Evolutionary conservation across 2,113 vertebrate genomes (phyloP), one percentile per base, ranked within the genome.

Genomic region (Eurypyga helias): DNA sequence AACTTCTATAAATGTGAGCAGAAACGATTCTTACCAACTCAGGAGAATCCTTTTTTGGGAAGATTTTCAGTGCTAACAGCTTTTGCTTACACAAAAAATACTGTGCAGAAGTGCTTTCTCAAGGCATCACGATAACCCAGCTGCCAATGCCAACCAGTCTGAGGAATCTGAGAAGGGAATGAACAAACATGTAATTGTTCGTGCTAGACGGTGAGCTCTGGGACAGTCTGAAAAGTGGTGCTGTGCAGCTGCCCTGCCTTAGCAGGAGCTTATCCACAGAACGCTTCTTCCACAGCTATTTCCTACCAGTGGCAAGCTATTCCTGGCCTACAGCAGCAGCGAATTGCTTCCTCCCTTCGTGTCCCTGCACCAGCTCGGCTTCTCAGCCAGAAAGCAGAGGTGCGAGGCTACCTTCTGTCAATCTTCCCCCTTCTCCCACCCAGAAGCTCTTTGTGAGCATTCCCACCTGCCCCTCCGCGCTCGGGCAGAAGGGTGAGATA

Each of bases 11-110:
- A 85, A 80, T 33, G 54, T 43, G 46, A 89, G 33, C 64, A 89
- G 78, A 92, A 95, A 94, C 77, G 48, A 84, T 84, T 85, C 94
- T 92, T 67, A 87, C 72, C 80, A 58, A 60, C 83, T 91, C 70
- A 89, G 58, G 77, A 85, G 45, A 92, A 92, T 87, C 66, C 67
- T 51, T 75, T 75, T 62, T 90, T 31, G 51, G 82, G 87, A 69
- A 95, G 77, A 69, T 73, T 91, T 97, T 61, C 73, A 84, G 58
- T 7, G 61, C 72, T 76, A 36, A 60, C 57, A 43, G 73, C 48
- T 89, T 87, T 72, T 71, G 72, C 66, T 76, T 33, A 60, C 54
- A 48, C 12, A 61, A 87, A 69, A 51, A 95, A 60, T 31, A 28
- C 41, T 34, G 67, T 20, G 23, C 66, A 83, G 73, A 72, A 71